Evolutionary conservation across 2,797 vertebrate species (phyloP), one percentile per base, ranked within the genome.

Genomic region (Austrolebias charrua): DNA sequence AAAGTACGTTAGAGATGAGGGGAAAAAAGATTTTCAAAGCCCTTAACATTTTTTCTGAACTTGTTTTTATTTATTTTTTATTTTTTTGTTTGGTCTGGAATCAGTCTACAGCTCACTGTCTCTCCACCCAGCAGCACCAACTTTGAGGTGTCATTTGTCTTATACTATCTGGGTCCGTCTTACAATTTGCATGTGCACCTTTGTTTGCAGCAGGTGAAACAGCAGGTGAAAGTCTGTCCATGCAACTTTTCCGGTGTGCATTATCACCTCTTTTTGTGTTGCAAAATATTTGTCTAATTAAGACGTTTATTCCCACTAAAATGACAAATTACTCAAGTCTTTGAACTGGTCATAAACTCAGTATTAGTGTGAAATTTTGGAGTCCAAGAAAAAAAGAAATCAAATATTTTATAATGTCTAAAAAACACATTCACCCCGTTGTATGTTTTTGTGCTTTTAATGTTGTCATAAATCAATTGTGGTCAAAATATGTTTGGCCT

Each of bases 121-220:
- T n/a, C n/a, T n/a, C n/a, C n/a, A n/a, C n/a, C n/a, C n/a, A n/a
- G n/a, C n/a, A n/a, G n/a, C n/a, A n/a, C n/a, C n/a, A n/a, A n/a
- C n/a, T n/a, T n/a, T n/a, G n/a, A n/a, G n/a, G n/a, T n/a, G n/a
- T n/a, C n/a, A n/a, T n/a, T n/a, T n/a, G n/a, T n/a, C n/a, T n/a
- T n/a, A n/a, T n/a, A n/a, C n/a, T n/a, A 43, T 78, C 64, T 20
- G 2, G 56, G 58, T 66, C 60, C 73, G 58, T 51, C 70, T 73
- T 51, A 63, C 61, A 70, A 47, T 70, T 76, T 79, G 60, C 47
- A 55, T 47, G 56, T 43, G 14, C 47, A 63, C 49, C 58, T 48
- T 53, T 40, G 40, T 63, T n/a, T 24, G 24, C 24, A 24, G 24
- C 24, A 24, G 24, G 24, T 24, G 24, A 24, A 24, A 60, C 69